A percentile compares a stretch with the other conserved stretches of the same genome.
Evolutionary conservation across 2,888 invertebrate species (phyloP).

Genomic region (Watsonalla cultraria): DNA sequence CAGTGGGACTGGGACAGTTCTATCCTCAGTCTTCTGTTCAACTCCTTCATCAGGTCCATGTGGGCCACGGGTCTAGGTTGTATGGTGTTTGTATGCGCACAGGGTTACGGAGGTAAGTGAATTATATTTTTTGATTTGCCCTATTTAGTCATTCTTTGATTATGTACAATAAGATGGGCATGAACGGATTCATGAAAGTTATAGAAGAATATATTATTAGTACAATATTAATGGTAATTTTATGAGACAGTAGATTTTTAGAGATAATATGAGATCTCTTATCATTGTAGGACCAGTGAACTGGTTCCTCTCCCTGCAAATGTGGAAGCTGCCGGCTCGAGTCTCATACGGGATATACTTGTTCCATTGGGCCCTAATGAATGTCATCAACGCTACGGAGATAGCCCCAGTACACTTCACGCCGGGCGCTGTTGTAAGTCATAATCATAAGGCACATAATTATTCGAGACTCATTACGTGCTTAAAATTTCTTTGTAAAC

Average conservation of each 20-base stretch:
- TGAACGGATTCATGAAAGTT: too few relatives aligned
- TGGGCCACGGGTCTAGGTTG: conserved; percentile 45
- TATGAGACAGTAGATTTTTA: too few relatives aligned
- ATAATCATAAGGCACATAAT: too few relatives aligned
- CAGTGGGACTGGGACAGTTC: conserved; percentile 24
- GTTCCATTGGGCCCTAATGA: conserved; percentile 54
- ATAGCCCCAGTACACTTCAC: conserved; percentile 28
- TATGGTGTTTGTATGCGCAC: conserved; percentile 45
- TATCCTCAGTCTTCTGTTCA: conserved; percentile 14
- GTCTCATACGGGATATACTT: conserved; percentile 77
- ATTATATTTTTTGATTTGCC: too few relatives aligned
- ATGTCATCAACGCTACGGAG: conserved; percentile 23
- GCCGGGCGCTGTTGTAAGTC: conserved; percentile 25
- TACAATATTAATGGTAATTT: too few relatives aligned
- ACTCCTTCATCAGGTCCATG: conserved; percentile 32
- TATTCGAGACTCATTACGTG: too few relatives aligned
- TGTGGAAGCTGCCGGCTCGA: conserved; percentile 72
- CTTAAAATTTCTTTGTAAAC: too few relatives aligned
- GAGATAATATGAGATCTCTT: too few relatives aligned
- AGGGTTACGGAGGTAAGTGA: conserved; percentile 48
- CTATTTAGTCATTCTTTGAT: too few relatives aligned
- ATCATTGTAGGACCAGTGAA: conserved; percentile 57
- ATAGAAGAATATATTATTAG: too few relatives aligned
- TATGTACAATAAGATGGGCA: too few relatives aligned
- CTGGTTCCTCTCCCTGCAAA: conserved; percentile 59